These are phyloP conservation scores for Clarias macrocephalus DNA, from an alignment of 2,113 vertebrate genomes.

Conservation along the genomic window DNA sequence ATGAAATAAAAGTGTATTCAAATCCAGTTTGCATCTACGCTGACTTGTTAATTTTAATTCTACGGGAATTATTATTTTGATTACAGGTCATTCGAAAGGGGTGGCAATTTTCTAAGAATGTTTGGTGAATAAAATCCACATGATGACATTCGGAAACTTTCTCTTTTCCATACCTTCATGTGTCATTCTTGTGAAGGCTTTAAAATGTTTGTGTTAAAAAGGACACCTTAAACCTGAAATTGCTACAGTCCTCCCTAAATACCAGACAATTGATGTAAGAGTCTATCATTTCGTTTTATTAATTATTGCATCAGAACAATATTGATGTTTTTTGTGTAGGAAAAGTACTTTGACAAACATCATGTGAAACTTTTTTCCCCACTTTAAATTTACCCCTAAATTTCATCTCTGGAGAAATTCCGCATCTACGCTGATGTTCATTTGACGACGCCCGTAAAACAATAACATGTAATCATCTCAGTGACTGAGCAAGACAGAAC, in stretches of 20 bases:
- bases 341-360: background rate
- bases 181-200: background rate
- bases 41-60: constrained; percentile 4
- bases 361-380: background rate
- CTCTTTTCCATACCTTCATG: no score
- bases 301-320: background rate
- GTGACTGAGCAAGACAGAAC: background rate
- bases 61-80: no score
- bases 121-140: background rate
- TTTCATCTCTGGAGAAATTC: background rate
- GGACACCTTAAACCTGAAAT: background rate
- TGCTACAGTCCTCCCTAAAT: background rate
- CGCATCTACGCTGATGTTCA: background rate
- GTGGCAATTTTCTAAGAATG: background rate
- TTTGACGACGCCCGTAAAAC: background rate
- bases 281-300: background rate
- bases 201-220: background rate
- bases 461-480: background rate
- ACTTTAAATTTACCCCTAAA: no score
- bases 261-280: background rate
- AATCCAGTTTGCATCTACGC: constrained; percentile 8
- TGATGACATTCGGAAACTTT: background rate
- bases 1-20: constrained; percentile 64
- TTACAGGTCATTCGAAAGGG: background rate
- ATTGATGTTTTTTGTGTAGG: background rate